Evolutionary conservation across 2,888 invertebrate genomes (phyloP).

Genomic region (Ectemnius lituratus): DNA sequence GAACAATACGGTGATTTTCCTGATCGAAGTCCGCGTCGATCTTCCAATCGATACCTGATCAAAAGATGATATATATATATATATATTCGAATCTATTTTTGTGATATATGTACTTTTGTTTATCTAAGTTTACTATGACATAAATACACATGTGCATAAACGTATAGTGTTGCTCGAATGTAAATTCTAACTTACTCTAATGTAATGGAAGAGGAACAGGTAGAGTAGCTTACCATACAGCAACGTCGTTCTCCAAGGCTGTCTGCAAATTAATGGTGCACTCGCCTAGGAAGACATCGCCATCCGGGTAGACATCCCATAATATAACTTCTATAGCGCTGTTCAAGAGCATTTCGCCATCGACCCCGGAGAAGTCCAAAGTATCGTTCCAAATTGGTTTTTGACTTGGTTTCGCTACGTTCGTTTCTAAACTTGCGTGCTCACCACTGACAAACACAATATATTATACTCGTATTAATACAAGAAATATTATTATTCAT

Average conservation of each 20-base stretch:
- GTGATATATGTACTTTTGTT: too few relatives aligned
- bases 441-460: conserved; percentile 81
- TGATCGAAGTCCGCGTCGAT: conserved; percentile 84
- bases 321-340: conserved; percentile 91
- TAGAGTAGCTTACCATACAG: conserved; percentile 83
- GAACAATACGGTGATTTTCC: conserved; percentile 88
- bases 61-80: neutral
- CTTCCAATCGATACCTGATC: conserved; percentile 86
- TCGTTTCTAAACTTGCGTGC: conserved; percentile 88
- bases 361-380: conserved; percentile 88
- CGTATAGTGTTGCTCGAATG: too few relatives aligned
- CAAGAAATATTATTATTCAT: too few relatives aligned
- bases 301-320: conserved; percentile 92
- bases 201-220: too few relatives aligned
- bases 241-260: conserved; percentile 92
- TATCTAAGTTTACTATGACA: too few relatives aligned
- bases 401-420: conserved; percentile 90
- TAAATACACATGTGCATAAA: too few relatives aligned
- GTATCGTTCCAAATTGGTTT: conserved; percentile 97
- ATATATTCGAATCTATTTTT: too few relatives aligned
- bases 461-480: neutral
- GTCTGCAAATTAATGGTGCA: conserved; percentile 89
- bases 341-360: conserved; percentile 88
- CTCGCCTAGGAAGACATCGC: conserved; percentile 90
- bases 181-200: too few relatives aligned